These are phyloP conservation scores for Acrossocheilus wenchowensis DNA, from an alignment of 2,797 vertebrate species.

Conservation along the genomic window DNA sequence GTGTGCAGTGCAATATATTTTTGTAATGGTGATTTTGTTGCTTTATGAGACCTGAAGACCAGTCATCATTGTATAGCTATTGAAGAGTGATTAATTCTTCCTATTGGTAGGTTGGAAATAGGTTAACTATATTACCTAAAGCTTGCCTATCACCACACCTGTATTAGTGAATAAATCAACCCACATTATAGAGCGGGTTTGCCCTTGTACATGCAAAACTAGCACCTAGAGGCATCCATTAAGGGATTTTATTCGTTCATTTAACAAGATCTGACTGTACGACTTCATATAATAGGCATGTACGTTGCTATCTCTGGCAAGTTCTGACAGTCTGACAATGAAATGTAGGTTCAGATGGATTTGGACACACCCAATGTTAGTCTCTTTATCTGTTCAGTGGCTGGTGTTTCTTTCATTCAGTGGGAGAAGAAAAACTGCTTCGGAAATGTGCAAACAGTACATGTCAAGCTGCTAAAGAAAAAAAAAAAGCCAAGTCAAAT, in stretches of 20 bases:
- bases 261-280: constrained; percentile 25
- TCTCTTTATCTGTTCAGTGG: constrained; percentile 9
- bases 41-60: background rate
- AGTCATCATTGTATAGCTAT: background rate
- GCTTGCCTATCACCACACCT: constrained; percentile 18
- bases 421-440: background rate
- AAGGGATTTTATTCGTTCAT: constrained; percentile 40
- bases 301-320: constrained; percentile 34
- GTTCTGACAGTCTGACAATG: constrained; percentile 49
- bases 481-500: background rate
- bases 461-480: constrained; percentile 52
- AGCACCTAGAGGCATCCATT: constrained; percentile 34
- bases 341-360: constrained; percentile 35
- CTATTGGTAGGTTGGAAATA: background rate
- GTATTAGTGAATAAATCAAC: background rate
- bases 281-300: constrained; percentile 26
- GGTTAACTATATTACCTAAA: background rate
- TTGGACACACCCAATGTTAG: constrained; percentile 35
- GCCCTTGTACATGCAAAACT: constrained; percentile 15
- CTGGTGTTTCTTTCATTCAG: constrained; percentile 23
- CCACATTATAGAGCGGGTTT: background rate
- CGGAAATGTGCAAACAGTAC: constrained; percentile 43
- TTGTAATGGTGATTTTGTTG: background rate
- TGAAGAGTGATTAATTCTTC: background rate
- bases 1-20: background rate